Base-by-base conservation (phyloP, 2,888 invertebrate genomes). In the Merodon equestris region DNA sequence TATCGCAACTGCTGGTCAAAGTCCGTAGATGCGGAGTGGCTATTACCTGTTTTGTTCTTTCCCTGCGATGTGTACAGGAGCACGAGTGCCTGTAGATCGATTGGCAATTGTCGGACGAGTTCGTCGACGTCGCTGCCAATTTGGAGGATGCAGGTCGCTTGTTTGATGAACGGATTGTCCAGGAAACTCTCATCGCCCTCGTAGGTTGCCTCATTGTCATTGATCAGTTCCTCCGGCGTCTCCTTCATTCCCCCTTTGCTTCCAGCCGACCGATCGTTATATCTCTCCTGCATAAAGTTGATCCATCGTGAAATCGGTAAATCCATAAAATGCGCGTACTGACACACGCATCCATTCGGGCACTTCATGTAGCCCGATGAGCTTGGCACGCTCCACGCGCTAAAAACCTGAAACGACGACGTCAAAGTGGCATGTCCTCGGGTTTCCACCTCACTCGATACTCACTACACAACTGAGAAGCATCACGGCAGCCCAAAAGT, bases 221-320 rank as follows among this genome's bases (percentile, higher is more conserved):
- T 84, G n/a, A 83, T 58, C 27, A 81, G 48, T 64, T 84, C 82
- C n/a, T 82, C 83, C 10, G 57, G 45, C 5, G 76, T 70, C 17
- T 71, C 64, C 14, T 82, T 72, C 1, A 54, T 13, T 9, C 54
- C 27, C 36, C 74, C 56, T 71, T 71, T n/a, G 50, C 70, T 67
- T 1, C 70, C 67, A 15, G 45, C 12, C 15, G 72, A 64, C 47
- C 71, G 56, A 47, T 76, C 82, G 5, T 58, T 40, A 57, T 72
- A 74, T 18, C 76, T 82, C 14, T 53, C 50, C 63, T 85, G 84
- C 84, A 86, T 84, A 57, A 84, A 82, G 60, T 86, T 85, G 36
- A 90, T 90, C 88, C 91, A 91, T 83, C 90, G 87, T 34, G 90
- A 89, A 73, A 92, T 90, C 53, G 91, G 89, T 50, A 91, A 88